Evolutionary conservation across 2,113 vertebrate genomes (phyloP).

Genomic region (Entelurus aequoreus): DNA sequence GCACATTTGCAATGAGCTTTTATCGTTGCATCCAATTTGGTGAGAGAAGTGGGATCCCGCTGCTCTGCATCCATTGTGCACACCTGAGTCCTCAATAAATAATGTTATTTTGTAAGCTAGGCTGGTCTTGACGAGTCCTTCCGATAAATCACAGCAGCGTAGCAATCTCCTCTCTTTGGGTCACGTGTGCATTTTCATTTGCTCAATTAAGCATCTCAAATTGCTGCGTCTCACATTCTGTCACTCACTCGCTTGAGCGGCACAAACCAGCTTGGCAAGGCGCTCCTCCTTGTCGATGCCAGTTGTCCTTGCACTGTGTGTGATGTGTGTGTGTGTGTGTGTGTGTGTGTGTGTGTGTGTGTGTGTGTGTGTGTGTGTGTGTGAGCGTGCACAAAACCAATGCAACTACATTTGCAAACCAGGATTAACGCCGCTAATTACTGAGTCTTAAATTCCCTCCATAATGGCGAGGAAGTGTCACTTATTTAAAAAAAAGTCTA

Average conservation of each 20-base stretch:
- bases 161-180: no score
- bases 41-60: conserved; percentile 15
- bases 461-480: conserved; percentile 4
- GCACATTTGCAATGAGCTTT: conserved; percentile 26
- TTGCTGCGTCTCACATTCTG: conserved; percentile 21
- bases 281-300: no score
- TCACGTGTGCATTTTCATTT: neutral
- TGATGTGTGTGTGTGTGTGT: no score
- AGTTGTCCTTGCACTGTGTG: no score
- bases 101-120: conserved; percentile 13
- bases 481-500: conserved; percentile 3
- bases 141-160: no score
- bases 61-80: neutral
- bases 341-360: no score
- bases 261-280: conserved; percentile 9
- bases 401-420: no score
- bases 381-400: no score
- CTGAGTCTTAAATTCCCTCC: conserved; percentile 27
- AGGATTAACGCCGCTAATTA: conserved; percentile 43
- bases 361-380: no score
- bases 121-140: no score
- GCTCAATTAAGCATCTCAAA: conserved; percentile 4
- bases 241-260: conserved; percentile 19
- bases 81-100: conserved; percentile 4
- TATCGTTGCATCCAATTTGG: conserved; percentile 20